Conservation (phyloP, 2,113 vertebrate genomes). For the Chunga burmeisteri region DNA sequence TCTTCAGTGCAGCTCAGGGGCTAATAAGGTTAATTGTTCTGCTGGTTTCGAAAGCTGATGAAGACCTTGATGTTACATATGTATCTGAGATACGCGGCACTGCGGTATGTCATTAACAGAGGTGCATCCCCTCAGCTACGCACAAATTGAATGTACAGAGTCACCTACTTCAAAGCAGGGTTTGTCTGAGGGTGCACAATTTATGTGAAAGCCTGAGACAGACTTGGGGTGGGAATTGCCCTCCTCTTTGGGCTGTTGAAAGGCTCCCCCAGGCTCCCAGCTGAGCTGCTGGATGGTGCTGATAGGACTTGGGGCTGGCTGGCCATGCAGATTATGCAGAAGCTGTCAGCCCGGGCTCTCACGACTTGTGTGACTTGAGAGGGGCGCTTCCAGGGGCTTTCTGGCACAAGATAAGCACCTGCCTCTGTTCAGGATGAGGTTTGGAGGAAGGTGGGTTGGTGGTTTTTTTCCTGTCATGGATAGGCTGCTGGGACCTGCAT, state of each 20-base stretch:
- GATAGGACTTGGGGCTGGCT: background rate
- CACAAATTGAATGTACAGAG: background rate
- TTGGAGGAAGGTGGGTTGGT: background rate
- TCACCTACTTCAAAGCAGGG: background rate
- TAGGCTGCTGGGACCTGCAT: background rate
- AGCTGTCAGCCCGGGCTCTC: slow-evolving; percentile 4
- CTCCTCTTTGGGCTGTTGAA: background rate
- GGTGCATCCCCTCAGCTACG: background rate
- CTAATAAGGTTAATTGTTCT: slow-evolving; percentile 37
- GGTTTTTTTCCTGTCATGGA: background rate
- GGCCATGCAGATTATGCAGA: background rate
- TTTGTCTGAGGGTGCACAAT: background rate
- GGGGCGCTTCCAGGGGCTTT: background rate
- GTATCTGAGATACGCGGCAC: background rate
- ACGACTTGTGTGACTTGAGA: background rate
- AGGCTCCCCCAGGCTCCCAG: background rate
- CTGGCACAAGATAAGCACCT: slow-evolving; percentile 13
- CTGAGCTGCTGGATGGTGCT: slow-evolving; percentile 30
- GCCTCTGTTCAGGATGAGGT: background rate
- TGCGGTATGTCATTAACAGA: background rate
- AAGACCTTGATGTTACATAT: background rate
- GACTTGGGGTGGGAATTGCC: background rate
- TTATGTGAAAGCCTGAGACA: background rate
- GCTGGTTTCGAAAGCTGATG: background rate
- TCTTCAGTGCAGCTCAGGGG: background rate